phyloP scores from a whole-genome alignment of 2,888 invertebrate genomes.

The Lasioglossum zephyrum region DNA sequence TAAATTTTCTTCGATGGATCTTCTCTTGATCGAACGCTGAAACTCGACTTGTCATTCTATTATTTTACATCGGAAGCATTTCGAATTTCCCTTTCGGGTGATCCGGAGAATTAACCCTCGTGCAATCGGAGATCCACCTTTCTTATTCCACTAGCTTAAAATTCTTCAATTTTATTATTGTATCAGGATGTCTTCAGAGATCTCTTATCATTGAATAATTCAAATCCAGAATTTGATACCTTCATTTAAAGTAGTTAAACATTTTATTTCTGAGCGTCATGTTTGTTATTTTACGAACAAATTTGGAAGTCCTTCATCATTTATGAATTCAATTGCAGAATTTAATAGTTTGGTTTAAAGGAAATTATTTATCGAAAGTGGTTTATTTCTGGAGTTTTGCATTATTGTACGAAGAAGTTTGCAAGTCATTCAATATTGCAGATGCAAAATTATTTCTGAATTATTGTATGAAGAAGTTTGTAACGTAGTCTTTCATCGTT shows the following conservation, averaged over 20 bases:
- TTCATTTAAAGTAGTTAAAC: no score
- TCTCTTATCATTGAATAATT: no score
- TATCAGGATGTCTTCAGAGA: no score
- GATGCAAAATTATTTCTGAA: neutral
- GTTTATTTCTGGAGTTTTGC: neutral
- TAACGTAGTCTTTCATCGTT: no score
- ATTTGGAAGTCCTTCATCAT: neutral
- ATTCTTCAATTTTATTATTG: neutral
- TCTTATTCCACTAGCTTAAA: neutral
- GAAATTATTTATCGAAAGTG: no score
- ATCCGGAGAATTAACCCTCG: neutral
- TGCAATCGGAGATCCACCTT: neutral
- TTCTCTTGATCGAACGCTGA: neutral
- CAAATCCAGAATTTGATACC: no score
- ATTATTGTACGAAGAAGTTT: neutral
- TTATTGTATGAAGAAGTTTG: no score
- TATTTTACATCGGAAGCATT: neutral
- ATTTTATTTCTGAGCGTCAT: neutral
- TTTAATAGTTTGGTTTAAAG: neutral
- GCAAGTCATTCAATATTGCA: neutral
- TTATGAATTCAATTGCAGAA: neutral
- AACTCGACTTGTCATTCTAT: neutral
- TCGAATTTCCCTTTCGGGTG: neutral
- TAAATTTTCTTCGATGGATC: neutral
- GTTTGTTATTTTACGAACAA: neutral